Evolutionary conservation across 1,140 invertebrate genomes (phyloP), one percentile per base, ranked within the genome.

Genomic region (Brachionus angularis): DNA sequence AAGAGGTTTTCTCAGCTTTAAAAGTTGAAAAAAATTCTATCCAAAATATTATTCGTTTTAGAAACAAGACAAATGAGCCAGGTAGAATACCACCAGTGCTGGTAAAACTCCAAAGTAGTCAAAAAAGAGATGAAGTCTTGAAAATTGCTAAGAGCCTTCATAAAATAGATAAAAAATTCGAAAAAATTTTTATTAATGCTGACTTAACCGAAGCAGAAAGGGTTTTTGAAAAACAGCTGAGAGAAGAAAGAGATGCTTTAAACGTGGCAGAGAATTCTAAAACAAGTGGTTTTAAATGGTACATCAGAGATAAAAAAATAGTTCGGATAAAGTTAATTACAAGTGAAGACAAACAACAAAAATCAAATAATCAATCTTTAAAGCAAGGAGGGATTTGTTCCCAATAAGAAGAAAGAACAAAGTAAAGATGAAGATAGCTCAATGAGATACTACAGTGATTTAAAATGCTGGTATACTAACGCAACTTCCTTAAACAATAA

Each of bases 381-480:
- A n/a, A 47, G 44, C 23, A 47, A 7, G 44, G 23, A 21, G 23
- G 44, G 44, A 39, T 7, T 39, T 7, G 14, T 39, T 7, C 34
- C 34, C 34, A 39, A 5, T 39, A 5, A 39, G 14, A 39, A 7
- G 5, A 47, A 47, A 5, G 16, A 47, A 47, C n/a, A 47, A 47
- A 47, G 7, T 47, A 18, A n/a, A 39, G 14, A 39, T 47, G 23
- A 47, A 18, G 8, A 47, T 47, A 16, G 23, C 23, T 47, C 44
- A n/a, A 47, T 47, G 44, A 21, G 23, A 47, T 18, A 18, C 16
- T 21, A 16, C 8, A 47, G n/a, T n/a, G n/a, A 47, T n/a, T n/a
- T 47, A 18, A 47, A 47, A 21, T 47, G 44, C 23, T 47, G 44
- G 44, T 47, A 47, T 47, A 47, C 44, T n/a, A 47, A 47, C 23